These are phyloP conservation scores for Calephelis virginiensis DNA, from an alignment of 1,140 invertebrate genomes.

Conservation along the genomic window DNA sequence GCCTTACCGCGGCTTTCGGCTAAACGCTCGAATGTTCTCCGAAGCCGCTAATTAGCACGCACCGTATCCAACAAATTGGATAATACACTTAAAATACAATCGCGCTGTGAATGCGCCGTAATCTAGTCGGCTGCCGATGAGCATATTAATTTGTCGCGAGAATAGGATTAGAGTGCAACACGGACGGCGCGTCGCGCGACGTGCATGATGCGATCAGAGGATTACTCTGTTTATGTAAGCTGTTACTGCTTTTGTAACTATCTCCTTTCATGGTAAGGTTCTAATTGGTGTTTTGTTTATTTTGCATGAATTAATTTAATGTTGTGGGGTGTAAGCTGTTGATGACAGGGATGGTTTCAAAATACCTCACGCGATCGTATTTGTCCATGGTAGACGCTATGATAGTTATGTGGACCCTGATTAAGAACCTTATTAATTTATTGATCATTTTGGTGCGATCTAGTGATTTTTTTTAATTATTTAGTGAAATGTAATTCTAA, in stretches of 20 bases:
- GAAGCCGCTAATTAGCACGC: conserved; percentile 69
- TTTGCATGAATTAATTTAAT: neutral
- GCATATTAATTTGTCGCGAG: conserved; percentile 75
- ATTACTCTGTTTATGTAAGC: conserved; percentile 41
- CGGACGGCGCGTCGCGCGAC: conserved; percentile 29
- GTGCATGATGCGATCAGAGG: conserved; percentile 49
- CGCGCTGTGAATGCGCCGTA: conserved; percentile 70
- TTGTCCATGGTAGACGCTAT: too few relatives aligned
- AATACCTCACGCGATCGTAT: too few relatives aligned
- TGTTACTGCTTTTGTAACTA: conserved; percentile 36
- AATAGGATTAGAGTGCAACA: conserved; percentile 61
- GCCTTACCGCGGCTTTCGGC: conserved; percentile 43
- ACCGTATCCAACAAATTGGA: conserved; percentile 75
- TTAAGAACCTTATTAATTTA: too few relatives aligned
- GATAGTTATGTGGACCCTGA: too few relatives aligned
- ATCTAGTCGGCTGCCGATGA: conserved; percentile 74
- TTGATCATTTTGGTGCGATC: too few relatives aligned
- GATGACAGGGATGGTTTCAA: too few relatives aligned
- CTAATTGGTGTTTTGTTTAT: neutral
- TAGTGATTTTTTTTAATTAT: too few relatives aligned
- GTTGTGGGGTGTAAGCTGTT: too few relatives aligned
- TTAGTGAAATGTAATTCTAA: too few relatives aligned
- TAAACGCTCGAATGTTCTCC: conserved; percentile 51
- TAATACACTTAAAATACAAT: conserved; percentile 79
- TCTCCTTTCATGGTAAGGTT: conserved; percentile 27